phyloP scores from a whole-genome alignment of 2,888 invertebrate species.

The Rhagonycha lutea region DNA sequence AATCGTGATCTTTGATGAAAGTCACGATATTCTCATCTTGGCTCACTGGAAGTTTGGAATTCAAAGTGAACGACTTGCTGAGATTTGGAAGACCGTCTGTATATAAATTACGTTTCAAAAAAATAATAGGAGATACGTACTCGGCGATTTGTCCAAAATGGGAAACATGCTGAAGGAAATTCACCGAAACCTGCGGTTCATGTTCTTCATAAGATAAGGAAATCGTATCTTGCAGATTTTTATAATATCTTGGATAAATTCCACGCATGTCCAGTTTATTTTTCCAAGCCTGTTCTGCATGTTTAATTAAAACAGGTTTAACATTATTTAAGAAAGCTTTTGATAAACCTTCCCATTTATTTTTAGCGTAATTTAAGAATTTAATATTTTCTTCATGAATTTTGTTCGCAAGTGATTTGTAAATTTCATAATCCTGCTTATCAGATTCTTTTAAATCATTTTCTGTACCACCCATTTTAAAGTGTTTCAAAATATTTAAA shows the following conservation, averaged over 20 bases:
- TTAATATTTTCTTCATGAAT: conserved; percentile 30
- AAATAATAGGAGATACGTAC: conserved; percentile 28
- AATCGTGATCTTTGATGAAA: conserved; percentile 37
- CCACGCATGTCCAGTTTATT: conserved; percentile 32
- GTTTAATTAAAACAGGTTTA: conserved; percentile 17
- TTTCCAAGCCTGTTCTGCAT: conserved; percentile 32
- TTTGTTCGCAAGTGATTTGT: too few species aligned
- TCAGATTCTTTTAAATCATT: neutral
- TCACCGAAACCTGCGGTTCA: conserved; percentile 37
- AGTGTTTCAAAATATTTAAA: conserved; percentile 35
- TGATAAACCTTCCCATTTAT: conserved; percentile 25
- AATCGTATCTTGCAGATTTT: conserved; percentile 27
- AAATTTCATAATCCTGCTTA: neutral
- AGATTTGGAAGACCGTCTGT: conserved; percentile 10
- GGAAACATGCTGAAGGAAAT: conserved; percentile 33
- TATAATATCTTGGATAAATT: conserved; percentile 40
- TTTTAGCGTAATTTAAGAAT: conserved; percentile 30
- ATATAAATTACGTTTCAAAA: conserved; percentile 19
- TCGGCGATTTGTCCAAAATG: conserved; percentile 36
- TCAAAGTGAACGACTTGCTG: conserved; percentile 6
- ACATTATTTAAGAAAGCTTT: neutral
- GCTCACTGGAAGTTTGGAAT: conserved; percentile 43
- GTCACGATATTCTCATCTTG: conserved; percentile 41
- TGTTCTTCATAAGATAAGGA: conserved; percentile 36
- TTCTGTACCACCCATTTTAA: conserved; percentile 32